phyloP scores from a whole-genome alignment of 2,113 vertebrate species.

The Malurus melanocephalus region DNA sequence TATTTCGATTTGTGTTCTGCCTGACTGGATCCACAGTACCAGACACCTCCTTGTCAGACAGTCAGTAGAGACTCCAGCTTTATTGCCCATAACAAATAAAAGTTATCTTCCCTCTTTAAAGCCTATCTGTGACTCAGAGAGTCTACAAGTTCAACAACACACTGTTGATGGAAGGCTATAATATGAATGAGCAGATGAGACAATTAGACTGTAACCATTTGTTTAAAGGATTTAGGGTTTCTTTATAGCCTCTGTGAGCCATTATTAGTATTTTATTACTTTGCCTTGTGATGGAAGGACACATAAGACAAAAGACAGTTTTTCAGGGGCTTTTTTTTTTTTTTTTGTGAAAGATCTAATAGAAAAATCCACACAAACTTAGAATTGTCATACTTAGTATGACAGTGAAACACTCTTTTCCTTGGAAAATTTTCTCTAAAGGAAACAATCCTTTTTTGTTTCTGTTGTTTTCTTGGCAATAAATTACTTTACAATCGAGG shows the following conservation, averaged over 20 bases:
- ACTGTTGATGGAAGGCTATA: constrained; percentile 55
- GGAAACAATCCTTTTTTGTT: neutral
- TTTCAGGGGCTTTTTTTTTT: neutral
- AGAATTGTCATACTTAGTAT: neutral
- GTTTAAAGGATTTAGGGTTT: constrained; percentile 74
- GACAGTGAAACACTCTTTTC: neutral
- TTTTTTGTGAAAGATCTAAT: neutral
- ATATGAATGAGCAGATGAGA: constrained; percentile 68
- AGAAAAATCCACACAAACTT: neutral
- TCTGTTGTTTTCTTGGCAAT: neutral
- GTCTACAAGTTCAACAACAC: constrained; percentile 62
- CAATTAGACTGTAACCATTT: constrained; percentile 75
- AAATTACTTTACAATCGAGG: neutral
- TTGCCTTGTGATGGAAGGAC: constrained; percentile 61
- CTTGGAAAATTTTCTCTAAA: neutral
- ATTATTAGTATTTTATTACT: constrained; percentile 63
- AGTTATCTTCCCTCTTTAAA: constrained; percentile 73
- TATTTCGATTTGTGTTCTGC: constrained; percentile 68
- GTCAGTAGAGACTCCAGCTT: constrained; percentile 65
- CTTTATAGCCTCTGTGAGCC: constrained; percentile 51
- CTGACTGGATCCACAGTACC: constrained; percentile 55
- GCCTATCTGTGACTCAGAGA: constrained; percentile 65
- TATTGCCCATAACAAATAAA: constrained; percentile 75
- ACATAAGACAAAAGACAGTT: constrained; percentile 56
- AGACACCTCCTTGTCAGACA: constrained; percentile 59